Base-by-base conservation (phyloP, 37 sponge, comb jelly and placozoan species). In the Petrosia ficiformis region DNA sequence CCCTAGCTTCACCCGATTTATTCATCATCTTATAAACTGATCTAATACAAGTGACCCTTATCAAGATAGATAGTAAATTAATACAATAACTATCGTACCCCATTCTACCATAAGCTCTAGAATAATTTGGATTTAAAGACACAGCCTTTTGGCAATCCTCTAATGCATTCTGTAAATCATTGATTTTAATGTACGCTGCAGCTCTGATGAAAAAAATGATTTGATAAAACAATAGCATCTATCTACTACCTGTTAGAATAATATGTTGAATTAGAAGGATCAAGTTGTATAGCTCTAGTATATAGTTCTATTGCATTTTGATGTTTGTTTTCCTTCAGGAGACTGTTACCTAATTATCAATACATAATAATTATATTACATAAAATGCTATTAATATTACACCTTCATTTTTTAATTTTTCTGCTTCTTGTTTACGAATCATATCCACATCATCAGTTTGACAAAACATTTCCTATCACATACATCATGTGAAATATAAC, bases 181-280 rank as follows among this genome's bases (percentile, higher is more conserved):
- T 39, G 32, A 80, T 30, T 48, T 89, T 89, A 43, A 84, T 84
- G 39, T 83, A 61, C 1, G 78, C 81, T 1, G 80, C 71, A 57
- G 90, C 90, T 70, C 90, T 89, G 77, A 14, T 42, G 41, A 57
- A 58, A 6, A 33, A 44, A 11, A 44, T 6, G 8, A 24, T 6
- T 6, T 30, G 42, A 4, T 16, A 19, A 11, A 22, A 52, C n/a
- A 69, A 34, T 68, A 33, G 56, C 25, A 25, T 26, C 31, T 5
- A 63, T 4, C 31, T 43, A 32, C n/a, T 59, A 89, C 90, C 90
- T 83, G 66, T 89, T 89, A 48, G 86, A 84, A 59, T 56, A 89
- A 32, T 72, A 89, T 1, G 80, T 73, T 38, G 90, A 72, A 72
- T 84, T 84, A 2, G 41, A 65, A 34, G 69, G 58, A 34, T 76